Conservation (phyloP, 2,113 vertebrate species). For the Serilophus lunatus region DNA sequence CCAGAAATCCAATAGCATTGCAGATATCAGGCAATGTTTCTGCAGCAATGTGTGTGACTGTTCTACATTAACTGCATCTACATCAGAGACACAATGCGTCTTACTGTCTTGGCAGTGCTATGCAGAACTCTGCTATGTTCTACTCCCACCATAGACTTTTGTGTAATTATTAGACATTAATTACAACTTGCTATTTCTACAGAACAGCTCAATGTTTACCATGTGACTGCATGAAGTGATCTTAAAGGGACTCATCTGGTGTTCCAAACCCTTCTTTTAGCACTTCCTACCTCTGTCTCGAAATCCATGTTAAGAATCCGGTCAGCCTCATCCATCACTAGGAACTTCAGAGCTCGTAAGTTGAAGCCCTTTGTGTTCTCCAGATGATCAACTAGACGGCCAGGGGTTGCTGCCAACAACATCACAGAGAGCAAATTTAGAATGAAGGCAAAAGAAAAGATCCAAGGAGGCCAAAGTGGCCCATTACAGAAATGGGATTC, state of each 20-base stretch:
- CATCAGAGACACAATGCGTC: not conserved
- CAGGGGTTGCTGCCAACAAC: conserved; percentile 85
- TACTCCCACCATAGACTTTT: not conserved
- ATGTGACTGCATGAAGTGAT: rapidly evolving
- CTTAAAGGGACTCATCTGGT: not conserved
- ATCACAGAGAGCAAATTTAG: not conserved
- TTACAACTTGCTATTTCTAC: not conserved
- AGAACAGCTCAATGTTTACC: not conserved
- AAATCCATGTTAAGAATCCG: conserved; percentile 99
- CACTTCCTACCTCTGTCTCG: conserved; percentile 86
- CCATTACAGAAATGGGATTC: not conserved
- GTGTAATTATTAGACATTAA: not conserved
- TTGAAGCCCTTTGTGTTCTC: conserved; percentile 98
- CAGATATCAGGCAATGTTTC: not conserved
- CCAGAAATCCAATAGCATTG: not conserved
- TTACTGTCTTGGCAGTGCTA: not conserved
- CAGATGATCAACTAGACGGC: conserved; percentile 92
- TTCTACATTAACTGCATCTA: not conserved
- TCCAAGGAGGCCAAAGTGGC: not conserved
- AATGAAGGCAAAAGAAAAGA: not conserved
- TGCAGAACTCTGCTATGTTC: not conserved
- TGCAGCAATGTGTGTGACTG: rapidly evolving
- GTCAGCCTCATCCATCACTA: conserved; percentile 98
- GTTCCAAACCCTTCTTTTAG: not conserved
- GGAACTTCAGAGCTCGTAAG: conserved; percentile 87